Percentiles rank a stretch among this genome's conserved stretches.
Evolutionary conservation across 2,888 invertebrate genomes (phyloP).

Genomic region (Eupithecia insigniata): DNA sequence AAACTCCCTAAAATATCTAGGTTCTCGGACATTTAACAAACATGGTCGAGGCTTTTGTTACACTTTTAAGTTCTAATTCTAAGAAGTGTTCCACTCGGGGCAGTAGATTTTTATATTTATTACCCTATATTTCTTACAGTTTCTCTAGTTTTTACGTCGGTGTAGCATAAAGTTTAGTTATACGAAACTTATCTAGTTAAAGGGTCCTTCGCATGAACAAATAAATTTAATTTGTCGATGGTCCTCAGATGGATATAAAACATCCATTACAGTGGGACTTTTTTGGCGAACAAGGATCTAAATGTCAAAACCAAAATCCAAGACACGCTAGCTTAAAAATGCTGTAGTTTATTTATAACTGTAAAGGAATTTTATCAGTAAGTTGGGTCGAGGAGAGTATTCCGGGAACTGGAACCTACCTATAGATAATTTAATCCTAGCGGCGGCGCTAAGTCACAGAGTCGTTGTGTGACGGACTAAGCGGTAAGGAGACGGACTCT

Average conservation of each 20-base stretch:
- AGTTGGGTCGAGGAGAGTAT: conserved; percentile 8
- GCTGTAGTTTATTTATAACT: not conserved
- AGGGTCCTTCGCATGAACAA: not conserved
- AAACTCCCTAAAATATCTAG: not conserved
- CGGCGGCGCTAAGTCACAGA: conserved; percentile 9
- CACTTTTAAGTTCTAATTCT: not conserved
- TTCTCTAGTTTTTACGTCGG: not conserved
- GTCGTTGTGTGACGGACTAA: not conserved
- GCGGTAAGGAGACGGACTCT: not conserved
- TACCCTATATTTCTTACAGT: not conserved
- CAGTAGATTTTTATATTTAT: not conserved
- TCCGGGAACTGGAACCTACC: conserved; percentile 3
- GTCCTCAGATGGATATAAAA: not conserved
- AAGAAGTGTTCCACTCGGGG: not conserved
- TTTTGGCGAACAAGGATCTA: not conserved
- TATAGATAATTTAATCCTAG: not conserved
- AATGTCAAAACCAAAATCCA: not conserved
- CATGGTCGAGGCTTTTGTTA: not conserved
- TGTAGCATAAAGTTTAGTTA: not conserved
- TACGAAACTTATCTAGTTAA: not conserved
- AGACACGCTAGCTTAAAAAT: not conserved
- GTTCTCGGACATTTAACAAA: not conserved
- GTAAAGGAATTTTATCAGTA: conserved; percentile 16
- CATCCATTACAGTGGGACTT: not conserved
- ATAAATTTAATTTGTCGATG: not conserved